Conservation (phyloP, 37 sponge, comb jelly and placozoan genomes). For the Petrosia ficiformis region DNA sequence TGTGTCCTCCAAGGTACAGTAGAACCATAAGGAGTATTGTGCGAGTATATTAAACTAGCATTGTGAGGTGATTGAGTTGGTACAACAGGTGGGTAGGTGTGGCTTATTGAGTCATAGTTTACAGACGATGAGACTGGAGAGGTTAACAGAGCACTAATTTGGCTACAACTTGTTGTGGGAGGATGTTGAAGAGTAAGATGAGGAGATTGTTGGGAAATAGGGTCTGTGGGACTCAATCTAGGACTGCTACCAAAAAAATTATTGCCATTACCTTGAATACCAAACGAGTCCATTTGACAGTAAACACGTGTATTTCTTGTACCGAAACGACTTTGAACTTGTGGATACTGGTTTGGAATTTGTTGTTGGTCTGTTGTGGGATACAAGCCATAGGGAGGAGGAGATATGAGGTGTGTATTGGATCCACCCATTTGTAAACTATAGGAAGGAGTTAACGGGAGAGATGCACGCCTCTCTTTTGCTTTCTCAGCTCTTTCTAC, state of each 20-base stretch:
- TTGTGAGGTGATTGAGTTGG: too few species aligned
- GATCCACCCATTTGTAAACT: not conserved
- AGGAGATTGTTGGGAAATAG: not conserved
- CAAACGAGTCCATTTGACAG: too few species aligned
- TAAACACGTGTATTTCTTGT: too few species aligned
- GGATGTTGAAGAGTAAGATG: slow-evolving; percentile 3
- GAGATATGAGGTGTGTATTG: not conserved
- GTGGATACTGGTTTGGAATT: not conserved
- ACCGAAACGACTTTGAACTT: too few species aligned
- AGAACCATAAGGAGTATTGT: too few species aligned
- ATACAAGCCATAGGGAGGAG: not conserved
- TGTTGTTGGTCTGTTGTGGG: not conserved
- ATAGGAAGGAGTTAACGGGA: not conserved
- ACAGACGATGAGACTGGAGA: not conserved
- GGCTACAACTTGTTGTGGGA: not conserved
- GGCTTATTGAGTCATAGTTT: too few species aligned
- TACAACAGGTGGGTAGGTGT: too few species aligned
- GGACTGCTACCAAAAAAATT: not conserved
- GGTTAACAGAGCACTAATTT: not conserved
- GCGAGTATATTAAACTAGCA: too few species aligned
- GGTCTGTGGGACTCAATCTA: not conserved
- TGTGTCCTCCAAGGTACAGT: too few species aligned
- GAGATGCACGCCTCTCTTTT: slow-evolving; percentile 4
- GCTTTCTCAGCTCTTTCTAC: slow-evolving; percentile 39
- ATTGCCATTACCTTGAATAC: too few species aligned